phyloP scores from a whole-genome alignment of 1,140 invertebrate genomes.

The Zaprionus ornatus region DNA sequence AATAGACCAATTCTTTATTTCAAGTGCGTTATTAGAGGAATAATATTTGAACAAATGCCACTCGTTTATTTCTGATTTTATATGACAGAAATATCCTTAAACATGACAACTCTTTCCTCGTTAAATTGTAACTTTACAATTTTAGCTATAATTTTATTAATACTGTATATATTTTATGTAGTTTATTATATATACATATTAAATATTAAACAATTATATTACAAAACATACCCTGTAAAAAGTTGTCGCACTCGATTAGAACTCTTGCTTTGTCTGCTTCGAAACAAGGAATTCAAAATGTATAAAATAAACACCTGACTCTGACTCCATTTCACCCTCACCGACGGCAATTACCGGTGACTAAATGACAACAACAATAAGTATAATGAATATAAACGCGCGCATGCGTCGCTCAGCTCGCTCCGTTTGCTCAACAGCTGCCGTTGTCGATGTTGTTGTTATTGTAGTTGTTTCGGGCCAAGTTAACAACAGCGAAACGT shows the following conservation, averaged over 20 bases:
- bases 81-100: too few species aligned
- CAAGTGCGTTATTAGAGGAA: not conserved
- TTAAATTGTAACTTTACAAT: too few species aligned
- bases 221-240: constrained; percentile 6
- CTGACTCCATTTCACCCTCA: constrained; percentile 26
- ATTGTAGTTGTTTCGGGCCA: constrained; percentile 45
- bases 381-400: constrained; percentile 47
- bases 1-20: not conserved
- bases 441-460: constrained; percentile 32
- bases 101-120: too few species aligned
- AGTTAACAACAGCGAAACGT: constrained; percentile 58
- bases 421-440: constrained; percentile 49
- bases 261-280: not conserved
- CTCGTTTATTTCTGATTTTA: too few species aligned
- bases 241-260: not conserved
- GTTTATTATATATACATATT: too few species aligned
- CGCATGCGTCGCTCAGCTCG: constrained; percentile 46
- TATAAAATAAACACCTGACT: constrained; percentile 60
- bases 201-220: not conserved
- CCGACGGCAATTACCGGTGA: constrained; percentile 45
- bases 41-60: not conserved
- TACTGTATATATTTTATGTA: too few species aligned
- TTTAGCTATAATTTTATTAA: not conserved
- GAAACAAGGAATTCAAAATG: constrained; percentile 1
- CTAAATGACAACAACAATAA: constrained; percentile 38